A percentile compares a stretch with the other conserved stretches of the same genome.
Conservation (phyloP, 2,888 invertebrate species). For the Apotomis capreana region DNA sequence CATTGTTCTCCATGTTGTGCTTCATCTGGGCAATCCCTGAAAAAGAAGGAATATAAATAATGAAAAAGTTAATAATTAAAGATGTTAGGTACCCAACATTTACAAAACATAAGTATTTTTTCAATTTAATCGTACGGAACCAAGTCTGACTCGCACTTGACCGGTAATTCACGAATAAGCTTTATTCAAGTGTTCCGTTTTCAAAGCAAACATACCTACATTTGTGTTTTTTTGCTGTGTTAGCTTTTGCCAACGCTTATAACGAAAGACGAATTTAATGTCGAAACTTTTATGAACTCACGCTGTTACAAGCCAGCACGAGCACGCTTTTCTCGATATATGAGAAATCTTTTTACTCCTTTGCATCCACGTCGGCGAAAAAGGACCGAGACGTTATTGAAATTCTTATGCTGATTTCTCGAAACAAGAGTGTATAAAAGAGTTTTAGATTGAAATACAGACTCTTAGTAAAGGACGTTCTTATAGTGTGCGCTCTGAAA, state of each 20-base stretch:
- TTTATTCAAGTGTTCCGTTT: neutral
- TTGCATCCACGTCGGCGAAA: slow-evolving; percentile 22
- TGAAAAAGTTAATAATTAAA: no score
- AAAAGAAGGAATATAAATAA: no score
- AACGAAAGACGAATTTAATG: neutral
- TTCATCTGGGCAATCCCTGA: no score
- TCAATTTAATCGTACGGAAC: no score
- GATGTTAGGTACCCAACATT: no score
- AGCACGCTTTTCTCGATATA: slow-evolving; percentile 27
- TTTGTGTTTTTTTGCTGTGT: slow-evolving; percentile 7
- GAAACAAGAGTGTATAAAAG: slow-evolving; percentile 29
- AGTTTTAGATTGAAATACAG: slow-evolving; percentile 30
- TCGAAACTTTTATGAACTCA: neutral
- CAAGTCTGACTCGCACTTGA: neutral
- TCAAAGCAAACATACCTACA: neutral
- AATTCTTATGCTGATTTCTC: slow-evolving; percentile 40
- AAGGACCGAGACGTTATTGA: slow-evolving; percentile 37
- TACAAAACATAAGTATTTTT: no score
- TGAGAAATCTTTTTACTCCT: slow-evolving; percentile 35
- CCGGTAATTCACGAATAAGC: neutral
- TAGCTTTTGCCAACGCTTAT: neutral
- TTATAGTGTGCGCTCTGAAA: neutral
- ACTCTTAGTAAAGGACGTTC: slow-evolving; percentile 1
- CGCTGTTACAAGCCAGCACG: neutral
- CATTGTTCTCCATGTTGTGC: no score